phyloP scores from a whole-genome alignment of 2,113 vertebrate genomes.

The Bucco capensis region DNA sequence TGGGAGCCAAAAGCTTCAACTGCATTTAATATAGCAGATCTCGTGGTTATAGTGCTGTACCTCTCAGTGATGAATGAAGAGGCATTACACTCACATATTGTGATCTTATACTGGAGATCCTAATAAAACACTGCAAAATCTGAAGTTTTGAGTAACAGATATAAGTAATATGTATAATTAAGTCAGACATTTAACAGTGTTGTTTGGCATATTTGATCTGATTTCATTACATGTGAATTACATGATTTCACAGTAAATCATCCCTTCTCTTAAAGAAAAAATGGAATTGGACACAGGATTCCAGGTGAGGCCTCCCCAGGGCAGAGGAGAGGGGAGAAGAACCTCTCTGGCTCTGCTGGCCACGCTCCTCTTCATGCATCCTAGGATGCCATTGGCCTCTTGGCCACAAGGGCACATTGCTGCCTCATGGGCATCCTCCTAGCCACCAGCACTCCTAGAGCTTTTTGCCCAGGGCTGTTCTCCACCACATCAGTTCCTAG shows the following conservation, averaged over 20 bases:
- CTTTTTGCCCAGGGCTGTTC: no score
- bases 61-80: background rate
- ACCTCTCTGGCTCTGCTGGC: no score
- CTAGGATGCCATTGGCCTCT: no score
- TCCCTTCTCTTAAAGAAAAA: background rate
- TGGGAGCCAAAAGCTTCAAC: background rate
- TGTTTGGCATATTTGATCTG: background rate
- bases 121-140: background rate
- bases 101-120: background rate
- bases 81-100: background rate
- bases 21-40: background rate
- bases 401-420: no score
- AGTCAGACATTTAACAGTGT: background rate
- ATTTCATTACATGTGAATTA: background rate
- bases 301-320: no score
- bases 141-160: background rate
- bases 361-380: no score
- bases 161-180: background rate
- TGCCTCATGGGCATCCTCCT: no score
- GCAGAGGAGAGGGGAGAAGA: no score
- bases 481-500: no score
- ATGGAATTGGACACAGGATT: no score
- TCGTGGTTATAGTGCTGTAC: background rate
- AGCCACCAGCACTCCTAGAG: no score
- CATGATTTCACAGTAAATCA: background rate